Evolutionary conservation across 30 jellyfish, hydroid and myxozoan species (phyloP).

Genomic region (Aurelia sp.): DNA sequence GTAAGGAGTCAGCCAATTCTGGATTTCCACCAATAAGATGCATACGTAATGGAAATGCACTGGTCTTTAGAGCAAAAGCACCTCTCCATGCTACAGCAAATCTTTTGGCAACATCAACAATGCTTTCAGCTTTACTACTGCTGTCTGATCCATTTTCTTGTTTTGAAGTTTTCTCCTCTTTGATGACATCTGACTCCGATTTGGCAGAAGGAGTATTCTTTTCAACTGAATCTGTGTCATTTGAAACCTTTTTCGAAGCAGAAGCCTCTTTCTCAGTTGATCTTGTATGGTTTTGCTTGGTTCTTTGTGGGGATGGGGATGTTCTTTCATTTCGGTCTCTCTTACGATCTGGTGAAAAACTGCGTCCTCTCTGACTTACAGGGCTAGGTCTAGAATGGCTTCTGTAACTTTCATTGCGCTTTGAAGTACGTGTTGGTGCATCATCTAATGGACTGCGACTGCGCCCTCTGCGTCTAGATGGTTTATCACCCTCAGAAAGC

Average conservation of each 20-base stretch:
- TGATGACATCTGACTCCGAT: constrained; percentile 8
- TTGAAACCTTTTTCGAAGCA: constrained; percentile 21
- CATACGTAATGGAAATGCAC: constrained; percentile 97
- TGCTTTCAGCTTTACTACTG: constrained; percentile 63
- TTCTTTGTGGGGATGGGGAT: constrained; percentile 69
- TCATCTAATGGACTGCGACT: constrained; percentile 88
- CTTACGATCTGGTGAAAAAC: constrained; percentile 58
- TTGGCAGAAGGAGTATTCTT: constrained; percentile 14
- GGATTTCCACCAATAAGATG: constrained; percentile 99
- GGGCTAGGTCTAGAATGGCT: constrained; percentile 69
- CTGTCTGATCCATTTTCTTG: constrained; percentile 69
- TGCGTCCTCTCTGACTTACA: constrained; percentile 61
- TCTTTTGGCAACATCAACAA: constrained; percentile 93
- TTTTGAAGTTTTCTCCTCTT: constrained; percentile 39
- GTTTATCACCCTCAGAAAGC: constrained; percentile 66
- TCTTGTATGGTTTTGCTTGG: constrained; percentile 52
- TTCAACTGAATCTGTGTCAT: constrained; percentile 45
- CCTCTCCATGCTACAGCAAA: constrained; percentile 99
- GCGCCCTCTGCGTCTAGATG: constrained; percentile 80
- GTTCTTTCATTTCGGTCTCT: constrained; percentile 57
- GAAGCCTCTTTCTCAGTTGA: constrained; percentile 59
- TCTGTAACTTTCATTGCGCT: constrained; percentile 77
- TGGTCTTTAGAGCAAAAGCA: constrained; percentile 92
- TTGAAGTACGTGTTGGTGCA: constrained; percentile 54
- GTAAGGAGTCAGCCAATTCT: constrained; percentile 89